Base-by-base conservation (phyloP, 2,888 invertebrate species). In the Tricholauxania praeusta region DNA sequence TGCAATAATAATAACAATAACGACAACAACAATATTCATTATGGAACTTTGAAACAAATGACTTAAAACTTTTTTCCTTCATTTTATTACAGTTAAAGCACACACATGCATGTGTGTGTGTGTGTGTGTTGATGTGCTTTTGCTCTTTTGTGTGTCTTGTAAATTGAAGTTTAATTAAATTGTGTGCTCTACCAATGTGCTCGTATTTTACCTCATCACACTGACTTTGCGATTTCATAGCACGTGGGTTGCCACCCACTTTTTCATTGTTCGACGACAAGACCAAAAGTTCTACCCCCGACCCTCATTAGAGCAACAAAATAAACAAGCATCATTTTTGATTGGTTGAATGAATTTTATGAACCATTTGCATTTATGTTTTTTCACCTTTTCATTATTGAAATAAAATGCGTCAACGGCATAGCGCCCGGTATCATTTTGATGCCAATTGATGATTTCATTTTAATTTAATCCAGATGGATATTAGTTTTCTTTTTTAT, bases 161-260 rank as follows among this genome's bases (percentile, higher is more conserved):
- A 65, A 71, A 71, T 71, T 64, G 71, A 64, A 65, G 48, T 65
- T 71, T 71, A 65, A 71, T 71, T 71, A 71, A 71, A 71, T 71
- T 71, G 70, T 70, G 70, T 70, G 63, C 62, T 53, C 47, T 57
- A 19, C 17, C 39, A 39, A 51, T 19, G 47, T 47, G 22, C 49
- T 17, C 51, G 3, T 64, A 22, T 60, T 39, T 15, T 60, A 39
- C 39, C 17, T 57, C 57, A 28, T 12, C 19, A n/a, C n/a, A 8
- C 53, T 3, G n/a, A 53, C 53, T 53, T 39, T 39, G 39, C 10
- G 17, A 17, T 7, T 53, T 53, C 32, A 12, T 66, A n/a, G 28
- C 15, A 19, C 32, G 47, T 47, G 14, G 39, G 39, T 55, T 3
- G n/a, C 67, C 19, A 53, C 55, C 53, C 67, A 55, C 47, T 19